A percentile compares a stretch with the other conserved stretches of the same genome.
Conservation (phyloP, 2,888 invertebrate genomes). For the Agrochola lychnidis region DNA sequence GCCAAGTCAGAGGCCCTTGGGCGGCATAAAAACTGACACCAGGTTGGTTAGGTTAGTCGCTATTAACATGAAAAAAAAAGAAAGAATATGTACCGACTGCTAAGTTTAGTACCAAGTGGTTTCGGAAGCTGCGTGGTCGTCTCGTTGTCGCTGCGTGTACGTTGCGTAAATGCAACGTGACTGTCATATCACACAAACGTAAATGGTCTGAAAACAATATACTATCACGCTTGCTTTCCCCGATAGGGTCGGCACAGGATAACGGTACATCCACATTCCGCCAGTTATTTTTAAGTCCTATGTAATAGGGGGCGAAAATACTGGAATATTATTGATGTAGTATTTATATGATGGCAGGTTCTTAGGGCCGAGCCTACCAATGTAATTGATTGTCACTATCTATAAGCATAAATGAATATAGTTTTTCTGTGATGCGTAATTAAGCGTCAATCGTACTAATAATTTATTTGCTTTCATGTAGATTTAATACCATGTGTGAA, state of each 20-base stretch:
- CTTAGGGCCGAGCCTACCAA: not conserved
- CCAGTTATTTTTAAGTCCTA: not conserved
- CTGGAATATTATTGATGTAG: not conserved
- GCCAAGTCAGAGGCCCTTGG: no score
- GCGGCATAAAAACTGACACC: no score
- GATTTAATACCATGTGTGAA: slow-evolving; percentile 14
- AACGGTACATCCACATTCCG: not conserved
- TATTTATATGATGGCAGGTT: not conserved
- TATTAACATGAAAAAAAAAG: no score
- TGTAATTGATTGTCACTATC: not conserved
- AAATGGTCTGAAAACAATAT: not conserved
- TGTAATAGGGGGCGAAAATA: not conserved
- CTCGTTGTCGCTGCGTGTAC: no score
- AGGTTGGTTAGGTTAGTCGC: no score
- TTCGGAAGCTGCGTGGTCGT: no score
- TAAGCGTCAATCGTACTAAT: not conserved
- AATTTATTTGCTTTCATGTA: slow-evolving; percentile 18
- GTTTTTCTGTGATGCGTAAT: slow-evolving; percentile 16
- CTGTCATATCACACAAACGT: not conserved
- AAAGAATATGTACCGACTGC: not conserved
- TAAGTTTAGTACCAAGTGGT: not conserved
- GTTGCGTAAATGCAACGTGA: not conserved
- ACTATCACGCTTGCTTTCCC: not conserved
- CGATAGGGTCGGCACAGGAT: not conserved
- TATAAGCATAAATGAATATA: not conserved